These are phyloP conservation scores for Mystacornis crossleyi DNA, from an alignment of 2,113 vertebrate species.

Conservation along the genomic window DNA sequence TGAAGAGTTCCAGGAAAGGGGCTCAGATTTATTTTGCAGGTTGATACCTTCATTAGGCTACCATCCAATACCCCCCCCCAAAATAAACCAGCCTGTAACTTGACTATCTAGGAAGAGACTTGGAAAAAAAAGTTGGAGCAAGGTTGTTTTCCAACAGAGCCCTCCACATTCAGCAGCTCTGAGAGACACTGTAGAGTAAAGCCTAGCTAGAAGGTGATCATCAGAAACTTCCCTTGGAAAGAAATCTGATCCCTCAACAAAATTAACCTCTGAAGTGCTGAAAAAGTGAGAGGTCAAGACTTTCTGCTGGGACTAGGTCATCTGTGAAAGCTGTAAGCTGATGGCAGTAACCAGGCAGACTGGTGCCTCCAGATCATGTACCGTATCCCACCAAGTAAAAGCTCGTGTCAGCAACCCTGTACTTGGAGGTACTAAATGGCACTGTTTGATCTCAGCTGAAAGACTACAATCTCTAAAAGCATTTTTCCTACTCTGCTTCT, in stretches of 20 bases:
- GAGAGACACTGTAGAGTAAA: slow-evolving; percentile 58
- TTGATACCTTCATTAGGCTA: slow-evolving; percentile 72
- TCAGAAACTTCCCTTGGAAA: slow-evolving; percentile 70
- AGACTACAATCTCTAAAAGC: background rate
- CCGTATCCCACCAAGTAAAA: slow-evolving; percentile 14
- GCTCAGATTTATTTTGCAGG: slow-evolving; percentile 72
- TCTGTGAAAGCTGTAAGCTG: slow-evolving; percentile 55
- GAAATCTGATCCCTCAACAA: slow-evolving; percentile 78
- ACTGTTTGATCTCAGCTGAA: background rate
- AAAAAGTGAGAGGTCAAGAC: slow-evolving; percentile 62
- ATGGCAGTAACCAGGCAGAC: slow-evolving; percentile 27
- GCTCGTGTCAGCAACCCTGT: background rate
- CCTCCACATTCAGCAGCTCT: slow-evolving; percentile 42
- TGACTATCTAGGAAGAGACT: background rate
- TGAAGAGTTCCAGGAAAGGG: slow-evolving; percentile 67
- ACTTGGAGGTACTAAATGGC: background rate
- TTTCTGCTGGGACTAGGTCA: slow-evolving; percentile 54
- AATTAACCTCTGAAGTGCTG: slow-evolving; percentile 82
- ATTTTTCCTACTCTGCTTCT: background rate
- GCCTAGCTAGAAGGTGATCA: slow-evolving; percentile 65
- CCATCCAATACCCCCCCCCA: slow-evolving; percentile 30
- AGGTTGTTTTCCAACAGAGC: slow-evolving; percentile 16
- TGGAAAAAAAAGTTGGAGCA: background rate
- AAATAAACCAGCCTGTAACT: slow-evolving; percentile 17
- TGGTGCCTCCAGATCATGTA: slow-evolving; percentile 16